Percentiles rank a stretch among this genome's conserved stretches.
phyloP scores from a whole-genome alignment of 2,888 invertebrate genomes.

The Acheta domesticus region DNA sequence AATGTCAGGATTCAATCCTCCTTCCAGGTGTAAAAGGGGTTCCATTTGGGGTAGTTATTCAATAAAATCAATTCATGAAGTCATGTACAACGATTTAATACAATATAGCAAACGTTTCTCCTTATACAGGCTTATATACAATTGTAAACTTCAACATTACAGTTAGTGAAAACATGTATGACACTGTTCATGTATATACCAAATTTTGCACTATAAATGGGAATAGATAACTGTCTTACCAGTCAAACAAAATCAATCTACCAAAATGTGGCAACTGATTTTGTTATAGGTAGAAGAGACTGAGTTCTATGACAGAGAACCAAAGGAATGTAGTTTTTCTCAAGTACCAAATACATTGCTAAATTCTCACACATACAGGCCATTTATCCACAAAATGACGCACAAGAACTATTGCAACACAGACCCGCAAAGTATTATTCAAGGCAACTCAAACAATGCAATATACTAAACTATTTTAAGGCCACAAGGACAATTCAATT shows the following conservation, averaged over 20 bases:
- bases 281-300: background rate
- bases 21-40: too few species aligned
- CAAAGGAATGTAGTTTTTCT: conserved; percentile 3
- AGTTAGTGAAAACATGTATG: conserved; percentile 18
- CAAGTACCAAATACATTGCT: background rate
- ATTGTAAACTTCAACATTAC: background rate
- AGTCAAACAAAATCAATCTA: background rate
- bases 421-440: conserved; percentile 1
- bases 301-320: conserved; percentile 3
- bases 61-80: background rate
- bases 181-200: background rate
- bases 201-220: conserved; percentile 5
- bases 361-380: background rate
- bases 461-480: background rate
- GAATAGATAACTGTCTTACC: background rate
- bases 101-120: conserved; percentile 28
- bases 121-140: conserved; percentile 22
- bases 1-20: too few species aligned
- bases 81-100: conserved; percentile 29
- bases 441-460: background rate
- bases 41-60: background rate
- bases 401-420: background rate
- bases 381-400: background rate
- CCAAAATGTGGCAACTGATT: background rate
- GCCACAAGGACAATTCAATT: background rate